A percentile compares a stretch with the other conserved stretches of the same genome.
phyloP scores from a whole-genome alignment of 2,888 invertebrate genomes.

The Chrysodeixis includens region DNA sequence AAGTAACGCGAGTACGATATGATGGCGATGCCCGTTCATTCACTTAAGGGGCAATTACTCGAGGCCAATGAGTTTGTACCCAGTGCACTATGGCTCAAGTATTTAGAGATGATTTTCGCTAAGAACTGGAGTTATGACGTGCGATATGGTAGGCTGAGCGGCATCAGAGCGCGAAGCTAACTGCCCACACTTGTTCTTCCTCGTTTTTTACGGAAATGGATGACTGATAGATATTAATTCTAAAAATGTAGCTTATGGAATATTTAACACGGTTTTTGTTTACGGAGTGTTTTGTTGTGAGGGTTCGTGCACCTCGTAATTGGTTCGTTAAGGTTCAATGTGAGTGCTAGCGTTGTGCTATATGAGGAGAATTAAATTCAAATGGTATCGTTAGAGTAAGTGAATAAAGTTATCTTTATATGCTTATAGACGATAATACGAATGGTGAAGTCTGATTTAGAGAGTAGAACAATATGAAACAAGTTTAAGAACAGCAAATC shows the following conservation, averaged over 20 bases:
- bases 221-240: slow-evolving; percentile 56
- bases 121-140: slow-evolving; percentile 66
- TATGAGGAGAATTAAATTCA: background rate
- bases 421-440: too few relatives aligned
- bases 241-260: slow-evolving; percentile 25
- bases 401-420: background rate
- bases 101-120: slow-evolving; percentile 62
- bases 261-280: slow-evolving; percentile 21
- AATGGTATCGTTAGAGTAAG: background rate
- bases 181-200: slow-evolving; percentile 78
- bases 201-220: slow-evolving; percentile 72
- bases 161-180: slow-evolving; percentile 79
- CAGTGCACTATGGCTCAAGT: slow-evolving; percentile 28
- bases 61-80: slow-evolving; percentile 43
- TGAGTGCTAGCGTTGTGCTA: background rate
- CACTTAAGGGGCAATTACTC: slow-evolving; percentile 81
- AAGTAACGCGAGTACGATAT: slow-evolving; percentile 48
- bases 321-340: slow-evolving; percentile 5
- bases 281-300: slow-evolving; percentile 15
- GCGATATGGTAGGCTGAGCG: slow-evolving; percentile 85
- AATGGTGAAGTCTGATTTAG: too few relatives aligned
- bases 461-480: too few relatives aligned
- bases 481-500: too few relatives aligned
- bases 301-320: slow-evolving; percentile 8
- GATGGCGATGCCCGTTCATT: slow-evolving; percentile 74